Conservation (phyloP, 2,888 invertebrate genomes). For the Rambutsinella grinnellia region DNA sequence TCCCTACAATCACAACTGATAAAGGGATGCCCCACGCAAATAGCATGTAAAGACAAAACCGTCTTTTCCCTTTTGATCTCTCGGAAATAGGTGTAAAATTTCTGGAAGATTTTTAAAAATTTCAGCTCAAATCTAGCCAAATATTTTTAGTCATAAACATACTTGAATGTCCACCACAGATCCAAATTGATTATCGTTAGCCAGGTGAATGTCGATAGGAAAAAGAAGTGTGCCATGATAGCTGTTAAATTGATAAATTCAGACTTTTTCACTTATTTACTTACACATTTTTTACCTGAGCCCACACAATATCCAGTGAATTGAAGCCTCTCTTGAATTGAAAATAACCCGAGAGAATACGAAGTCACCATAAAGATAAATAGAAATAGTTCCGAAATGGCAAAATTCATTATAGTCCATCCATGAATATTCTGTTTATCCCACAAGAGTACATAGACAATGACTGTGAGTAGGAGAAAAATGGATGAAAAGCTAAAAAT, state of each 20-base stretch:
- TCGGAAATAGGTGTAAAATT: conserved; percentile 49
- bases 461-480: conserved; percentile 52
- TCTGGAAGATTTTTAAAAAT: conserved; percentile 10
- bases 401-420: conserved; percentile 56
- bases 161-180: conserved; percentile 65
- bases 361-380: conserved; percentile 37
- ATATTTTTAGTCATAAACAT: conserved; percentile 5
- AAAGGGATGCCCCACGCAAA: conserved; percentile 61
- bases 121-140: not conserved
- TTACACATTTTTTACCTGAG: conserved; percentile 20
- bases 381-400: conserved; percentile 50
- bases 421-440: conserved; percentile 62
- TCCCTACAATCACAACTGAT: conserved; percentile 42
- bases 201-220: conserved; percentile 63
- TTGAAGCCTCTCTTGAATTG: not conserved
- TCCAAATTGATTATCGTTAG: conserved; percentile 64
- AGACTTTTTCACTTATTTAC: not conserved
- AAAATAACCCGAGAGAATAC: conserved; percentile 15
- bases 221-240: conserved; percentile 62
- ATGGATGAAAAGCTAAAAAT: conserved; percentile 35
- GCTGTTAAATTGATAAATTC: too few species aligned
- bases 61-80: conserved; percentile 42
- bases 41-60: conserved; percentile 53
- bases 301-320: conserved; percentile 21
- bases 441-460: conserved; percentile 54